phyloP scores from a whole-genome alignment of 2,113 vertebrate species.

The Leiothrix lutea region DNA sequence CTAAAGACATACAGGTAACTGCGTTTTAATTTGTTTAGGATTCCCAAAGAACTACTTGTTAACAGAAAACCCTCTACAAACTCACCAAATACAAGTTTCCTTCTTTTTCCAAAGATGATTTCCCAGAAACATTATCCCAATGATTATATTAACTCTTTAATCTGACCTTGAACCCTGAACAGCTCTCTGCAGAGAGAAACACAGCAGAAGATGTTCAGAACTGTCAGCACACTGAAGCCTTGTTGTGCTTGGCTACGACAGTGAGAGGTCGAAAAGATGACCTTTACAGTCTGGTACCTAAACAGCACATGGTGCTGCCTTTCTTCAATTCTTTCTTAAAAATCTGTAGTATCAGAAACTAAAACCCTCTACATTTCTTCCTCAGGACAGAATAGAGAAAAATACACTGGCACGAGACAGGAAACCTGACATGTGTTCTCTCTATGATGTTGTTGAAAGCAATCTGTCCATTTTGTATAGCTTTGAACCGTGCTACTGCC shows the following conservation, averaged over 20 bases:
- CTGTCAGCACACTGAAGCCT: neutral
- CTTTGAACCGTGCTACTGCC: neutral
- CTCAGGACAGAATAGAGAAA: neutral
- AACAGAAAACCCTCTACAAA: neutral
- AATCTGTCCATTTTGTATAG: neutral
- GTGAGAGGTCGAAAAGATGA: neutral
- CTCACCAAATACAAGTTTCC: neutral
- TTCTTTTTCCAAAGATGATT: neutral
- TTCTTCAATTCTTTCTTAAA: neutral
- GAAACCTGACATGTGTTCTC: neutral
- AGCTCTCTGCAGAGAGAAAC: neutral
- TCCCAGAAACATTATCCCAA: neutral
- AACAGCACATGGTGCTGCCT: neutral
- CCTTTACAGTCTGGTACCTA: neutral
- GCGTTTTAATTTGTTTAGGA: neutral
- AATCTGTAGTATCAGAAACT: neutral
- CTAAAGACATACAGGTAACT: neutral
- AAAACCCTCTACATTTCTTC: neutral
- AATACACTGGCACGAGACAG: neutral
- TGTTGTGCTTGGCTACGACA: rapidly evolving
- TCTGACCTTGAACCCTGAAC: neutral
- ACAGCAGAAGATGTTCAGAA: neutral
- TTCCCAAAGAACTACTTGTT: neutral
- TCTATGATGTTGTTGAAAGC: neutral
- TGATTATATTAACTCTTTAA: neutral